phyloP scores from a whole-genome alignment of 2,113 vertebrate species.

The Brachirus orientalis region DNA sequence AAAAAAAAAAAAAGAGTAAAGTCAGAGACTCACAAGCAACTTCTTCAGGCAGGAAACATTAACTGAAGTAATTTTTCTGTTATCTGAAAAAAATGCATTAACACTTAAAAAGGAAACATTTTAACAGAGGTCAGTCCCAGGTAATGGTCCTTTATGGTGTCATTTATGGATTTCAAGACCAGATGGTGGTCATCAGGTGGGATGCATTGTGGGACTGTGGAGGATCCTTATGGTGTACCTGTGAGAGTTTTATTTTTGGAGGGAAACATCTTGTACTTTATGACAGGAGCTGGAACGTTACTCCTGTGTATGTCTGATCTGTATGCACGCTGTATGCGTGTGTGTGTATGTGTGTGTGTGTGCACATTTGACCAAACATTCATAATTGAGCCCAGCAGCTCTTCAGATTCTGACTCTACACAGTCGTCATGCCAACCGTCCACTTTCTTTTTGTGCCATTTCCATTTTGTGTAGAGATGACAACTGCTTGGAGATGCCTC shows the following conservation, averaged over 20 bases:
- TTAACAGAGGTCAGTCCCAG: conserved; percentile 40
- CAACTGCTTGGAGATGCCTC: conserved; percentile 60
- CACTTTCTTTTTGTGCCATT: conserved; percentile 65
- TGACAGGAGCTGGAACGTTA: conserved; percentile 42
- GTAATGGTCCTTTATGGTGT: conserved; percentile 33
- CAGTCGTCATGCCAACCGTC: conserved; percentile 73
- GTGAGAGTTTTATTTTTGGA: conserved; percentile 40
- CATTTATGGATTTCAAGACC: conserved; percentile 15
- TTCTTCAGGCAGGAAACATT: conserved; percentile 28
- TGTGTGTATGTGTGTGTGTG: background rate
- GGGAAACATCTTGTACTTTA: conserved; percentile 39
- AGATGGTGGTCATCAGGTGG: conserved; percentile 57
- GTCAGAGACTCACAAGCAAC: conserved; percentile 38
- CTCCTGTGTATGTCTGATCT: conserved; percentile 10
- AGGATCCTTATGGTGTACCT: conserved; percentile 30
- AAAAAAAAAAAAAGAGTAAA: conserved; percentile 36
- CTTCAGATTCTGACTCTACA: conserved; percentile 51
- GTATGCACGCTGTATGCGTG: background rate
- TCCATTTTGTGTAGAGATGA: conserved; percentile 66
- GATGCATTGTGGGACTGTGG: conserved; percentile 43
- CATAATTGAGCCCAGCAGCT: conserved; percentile 70
- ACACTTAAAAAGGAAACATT: conserved; percentile 15
- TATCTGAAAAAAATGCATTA: conserved; percentile 12
- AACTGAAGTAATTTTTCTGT: conserved; percentile 21
- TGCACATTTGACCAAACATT: conserved; percentile 65